These are phyloP conservation scores for Gasteruption jaculator DNA, from an alignment of 2,888 invertebrate species.

Conservation along the genomic window DNA sequence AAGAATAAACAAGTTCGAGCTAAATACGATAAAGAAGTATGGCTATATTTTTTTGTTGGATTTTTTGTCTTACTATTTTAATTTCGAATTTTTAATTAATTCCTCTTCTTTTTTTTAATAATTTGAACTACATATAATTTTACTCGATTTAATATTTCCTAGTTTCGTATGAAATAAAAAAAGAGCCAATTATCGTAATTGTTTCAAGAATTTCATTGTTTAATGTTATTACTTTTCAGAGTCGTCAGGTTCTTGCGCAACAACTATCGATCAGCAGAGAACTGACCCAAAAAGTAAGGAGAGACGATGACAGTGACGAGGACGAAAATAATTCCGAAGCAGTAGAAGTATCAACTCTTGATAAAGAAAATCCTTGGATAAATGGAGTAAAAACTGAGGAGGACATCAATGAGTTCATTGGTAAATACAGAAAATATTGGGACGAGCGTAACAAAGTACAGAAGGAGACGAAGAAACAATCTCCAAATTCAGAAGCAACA, in stretches of 20 bases:
- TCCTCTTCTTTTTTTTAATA: constrained; percentile 16
- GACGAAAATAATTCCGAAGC: constrained; percentile 53
- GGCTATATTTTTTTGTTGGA: constrained; percentile 19
- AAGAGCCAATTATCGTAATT: constrained; percentile 57
- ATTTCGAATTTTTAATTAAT: constrained; percentile 2
- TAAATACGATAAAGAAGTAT: constrained; percentile 88
- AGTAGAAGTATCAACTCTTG: constrained; percentile 45
- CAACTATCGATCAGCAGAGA: constrained; percentile 80
- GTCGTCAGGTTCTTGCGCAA: constrained; percentile 72
- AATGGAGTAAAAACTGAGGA: constrained; percentile 54
- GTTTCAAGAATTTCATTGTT: constrained; percentile 66
- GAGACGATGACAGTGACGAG: constrained; percentile 49
- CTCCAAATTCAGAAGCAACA: no score
- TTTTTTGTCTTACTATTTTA: constrained; percentile 6
- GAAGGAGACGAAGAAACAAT: constrained; percentile 30
- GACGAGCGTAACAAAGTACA: constrained; percentile 53
- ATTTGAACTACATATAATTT: neutral
- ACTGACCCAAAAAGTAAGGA: constrained; percentile 69
- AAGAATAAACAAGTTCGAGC: constrained; percentile 77
- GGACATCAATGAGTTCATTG: constrained; percentile 61
- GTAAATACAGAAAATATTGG: constrained; percentile 70
- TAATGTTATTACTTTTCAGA: constrained; percentile 65
- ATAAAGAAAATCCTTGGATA: constrained; percentile 67
- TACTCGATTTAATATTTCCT: neutral
- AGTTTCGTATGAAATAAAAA: constrained; percentile 49